Conservation (phyloP, 2,888 invertebrate genomes). For the Desoria tigrina region DNA sequence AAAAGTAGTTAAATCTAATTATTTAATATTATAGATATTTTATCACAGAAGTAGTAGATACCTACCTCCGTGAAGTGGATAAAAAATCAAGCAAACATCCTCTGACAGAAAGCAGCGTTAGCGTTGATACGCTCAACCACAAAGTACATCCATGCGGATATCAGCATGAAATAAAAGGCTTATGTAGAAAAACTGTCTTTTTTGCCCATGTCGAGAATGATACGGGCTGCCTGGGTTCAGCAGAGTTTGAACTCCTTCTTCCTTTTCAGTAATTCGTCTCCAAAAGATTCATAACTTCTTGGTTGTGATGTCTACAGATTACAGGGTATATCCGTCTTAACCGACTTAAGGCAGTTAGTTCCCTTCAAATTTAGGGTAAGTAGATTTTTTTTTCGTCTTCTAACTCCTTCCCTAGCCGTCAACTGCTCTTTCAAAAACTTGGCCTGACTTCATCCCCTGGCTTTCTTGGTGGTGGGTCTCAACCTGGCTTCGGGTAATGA, state of each 20-base stretch:
- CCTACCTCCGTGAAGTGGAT: constrained; percentile 3
- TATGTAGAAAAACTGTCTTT: constrained; percentile 4
- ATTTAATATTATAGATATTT: not conserved
- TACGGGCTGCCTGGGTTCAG: constrained; percentile 10
- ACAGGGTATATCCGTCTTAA: too few species aligned
- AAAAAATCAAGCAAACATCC: constrained; percentile 1
- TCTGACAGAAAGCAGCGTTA: not conserved
- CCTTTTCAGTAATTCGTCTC: too few species aligned
- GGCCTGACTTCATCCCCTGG: constrained; percentile 12
- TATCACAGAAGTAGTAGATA: constrained; percentile 5
- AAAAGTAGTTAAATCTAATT: not conserved
- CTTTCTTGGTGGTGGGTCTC: constrained; percentile 31
- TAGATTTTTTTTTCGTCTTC: constrained; percentile 1
- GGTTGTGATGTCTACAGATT: too few species aligned
- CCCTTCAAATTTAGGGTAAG: not conserved
- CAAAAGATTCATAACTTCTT: too few species aligned
- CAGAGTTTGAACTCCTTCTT: constrained; percentile 4
- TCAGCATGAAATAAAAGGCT: constrained; percentile 3
- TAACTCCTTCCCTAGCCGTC: not conserved
- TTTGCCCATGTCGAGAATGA: not conserved
- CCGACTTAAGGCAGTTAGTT: not conserved
- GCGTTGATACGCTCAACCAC: not conserved
- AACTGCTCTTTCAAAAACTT: not conserved
- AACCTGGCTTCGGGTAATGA: constrained; percentile 12
- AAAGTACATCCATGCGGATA: constrained; percentile 7